phyloP scores from a whole-genome alignment of 2,797 vertebrate species.

The Naso thynnoides region DNA sequence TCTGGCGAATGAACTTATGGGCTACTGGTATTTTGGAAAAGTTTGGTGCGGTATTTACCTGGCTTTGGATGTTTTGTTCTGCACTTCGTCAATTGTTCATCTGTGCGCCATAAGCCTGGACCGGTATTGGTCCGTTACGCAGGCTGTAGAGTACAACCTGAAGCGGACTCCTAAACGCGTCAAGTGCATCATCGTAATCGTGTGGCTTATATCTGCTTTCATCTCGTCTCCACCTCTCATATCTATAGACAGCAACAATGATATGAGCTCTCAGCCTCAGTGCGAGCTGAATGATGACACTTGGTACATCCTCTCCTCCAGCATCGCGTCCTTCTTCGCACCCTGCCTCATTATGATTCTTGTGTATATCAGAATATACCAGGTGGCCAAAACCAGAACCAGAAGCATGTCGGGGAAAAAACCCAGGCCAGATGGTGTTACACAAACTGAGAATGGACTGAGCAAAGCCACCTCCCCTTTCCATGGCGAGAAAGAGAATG shows the following conservation, averaged over 20 bases:
- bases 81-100: conserved; percentile 95
- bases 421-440: conserved; percentile 80
- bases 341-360: conserved; percentile 95
- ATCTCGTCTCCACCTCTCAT: conserved; percentile 93
- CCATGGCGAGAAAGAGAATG: conserved; percentile 83
- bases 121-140: conserved; percentile 95
- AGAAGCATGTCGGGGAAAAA: conserved; percentile 89
- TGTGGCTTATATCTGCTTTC: conserved; percentile 93
- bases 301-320: conserved; percentile 96
- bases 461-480: conserved; percentile 80
- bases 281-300: conserved; percentile 94
- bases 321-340: conserved; percentile 93
- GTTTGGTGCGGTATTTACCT: conserved; percentile 95
- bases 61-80: conserved; percentile 94
- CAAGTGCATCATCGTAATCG: conserved; percentile 90
- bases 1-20: conserved; percentile 94
- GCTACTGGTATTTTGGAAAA: conserved; percentile 95
- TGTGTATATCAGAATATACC: conserved; percentile 95
- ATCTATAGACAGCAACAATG: conserved; percentile 86
- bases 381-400: conserved; percentile 93
- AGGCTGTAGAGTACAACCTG: conserved; percentile 93
- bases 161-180: conserved; percentile 92
- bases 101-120: conserved; percentile 96
- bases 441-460: conserved; percentile 88
- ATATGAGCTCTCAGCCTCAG: conserved; percentile 83